These are phyloP conservation scores for Ceuthmochares aereus DNA, from an alignment of 2,113 vertebrate species.

Conservation along the genomic window DNA sequence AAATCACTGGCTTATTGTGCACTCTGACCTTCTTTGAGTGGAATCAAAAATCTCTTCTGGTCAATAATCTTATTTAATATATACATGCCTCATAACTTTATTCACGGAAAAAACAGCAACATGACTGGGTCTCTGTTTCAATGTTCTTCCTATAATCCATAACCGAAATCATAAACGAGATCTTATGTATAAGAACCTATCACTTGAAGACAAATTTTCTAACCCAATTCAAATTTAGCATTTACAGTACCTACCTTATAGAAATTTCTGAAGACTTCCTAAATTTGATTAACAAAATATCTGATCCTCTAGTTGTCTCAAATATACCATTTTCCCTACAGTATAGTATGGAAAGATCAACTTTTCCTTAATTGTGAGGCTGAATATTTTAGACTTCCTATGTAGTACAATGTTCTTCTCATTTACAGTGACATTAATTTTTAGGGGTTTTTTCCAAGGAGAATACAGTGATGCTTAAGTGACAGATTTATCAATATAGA, in stretches of 20 bases:
- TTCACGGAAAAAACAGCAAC: background rate
- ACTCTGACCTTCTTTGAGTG: background rate
- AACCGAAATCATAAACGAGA: background rate
- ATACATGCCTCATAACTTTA: background rate
- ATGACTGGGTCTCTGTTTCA: background rate
- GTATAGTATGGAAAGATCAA: background rate
- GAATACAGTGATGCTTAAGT: background rate
- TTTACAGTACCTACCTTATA: background rate
- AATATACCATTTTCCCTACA: background rate
- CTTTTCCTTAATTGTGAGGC: background rate
- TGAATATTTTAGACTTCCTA: background rate
- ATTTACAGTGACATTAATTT: background rate
- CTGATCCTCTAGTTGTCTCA: background rate
- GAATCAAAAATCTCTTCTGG: background rate
- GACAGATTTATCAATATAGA: background rate
- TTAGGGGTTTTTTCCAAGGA: background rate
- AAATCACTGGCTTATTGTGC: background rate
- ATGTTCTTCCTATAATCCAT: background rate
- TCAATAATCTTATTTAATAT: background rate
- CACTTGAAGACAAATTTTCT: background rate
- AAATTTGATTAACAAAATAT: background rate
- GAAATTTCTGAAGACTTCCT: background rate
- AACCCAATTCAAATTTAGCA: background rate
- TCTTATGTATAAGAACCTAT: background rate
- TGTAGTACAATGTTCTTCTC: background rate